A percentile compares a stretch with the other conserved stretches of the same genome.
phyloP scores from a whole-genome alignment of 2,888 invertebrate species.

The Papilio elwesi region DNA sequence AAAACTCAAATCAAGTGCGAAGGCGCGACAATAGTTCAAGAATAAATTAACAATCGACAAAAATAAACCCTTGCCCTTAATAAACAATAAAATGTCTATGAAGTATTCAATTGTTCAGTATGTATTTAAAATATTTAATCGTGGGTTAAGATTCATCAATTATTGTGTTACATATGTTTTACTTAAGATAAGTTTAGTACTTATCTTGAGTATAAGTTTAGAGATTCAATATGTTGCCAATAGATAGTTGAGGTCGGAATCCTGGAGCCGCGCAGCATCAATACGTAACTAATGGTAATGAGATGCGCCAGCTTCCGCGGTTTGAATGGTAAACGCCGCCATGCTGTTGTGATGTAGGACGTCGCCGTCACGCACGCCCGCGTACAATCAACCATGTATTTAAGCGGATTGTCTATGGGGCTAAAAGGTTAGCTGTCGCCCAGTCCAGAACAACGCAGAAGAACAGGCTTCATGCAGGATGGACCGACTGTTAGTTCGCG shows the following conservation, averaged over 20 bases:
- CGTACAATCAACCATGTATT: constrained; percentile 38
- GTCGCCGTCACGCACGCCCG: constrained; percentile 64
- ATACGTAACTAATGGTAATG: constrained; percentile 71
- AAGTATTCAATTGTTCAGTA: no score
- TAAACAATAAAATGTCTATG: no score
- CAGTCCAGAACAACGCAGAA: no score
- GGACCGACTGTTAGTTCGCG: no score
- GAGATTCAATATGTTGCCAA: constrained; percentile 39
- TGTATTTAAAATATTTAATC: no score
- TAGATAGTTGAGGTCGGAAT: constrained; percentile 41
- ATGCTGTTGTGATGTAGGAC: constrained; percentile 61
- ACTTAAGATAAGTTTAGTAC: not conserved
- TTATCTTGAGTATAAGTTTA: constrained; percentile 3
- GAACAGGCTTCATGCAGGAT: no score
- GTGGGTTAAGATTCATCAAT: not conserved
- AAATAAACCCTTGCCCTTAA: no score
- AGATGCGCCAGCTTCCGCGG: constrained; percentile 63
- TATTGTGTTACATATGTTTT: not conserved
- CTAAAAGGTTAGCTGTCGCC: no score
- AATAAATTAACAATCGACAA: no score
- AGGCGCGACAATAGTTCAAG: no score
- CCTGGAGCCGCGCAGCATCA: constrained; percentile 51
- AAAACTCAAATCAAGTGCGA: no score
- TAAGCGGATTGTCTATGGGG: not conserved
- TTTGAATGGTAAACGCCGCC: constrained; percentile 64